Conservation (phyloP, 2,888 invertebrate species). For the Drosophila helvetica region DNA sequence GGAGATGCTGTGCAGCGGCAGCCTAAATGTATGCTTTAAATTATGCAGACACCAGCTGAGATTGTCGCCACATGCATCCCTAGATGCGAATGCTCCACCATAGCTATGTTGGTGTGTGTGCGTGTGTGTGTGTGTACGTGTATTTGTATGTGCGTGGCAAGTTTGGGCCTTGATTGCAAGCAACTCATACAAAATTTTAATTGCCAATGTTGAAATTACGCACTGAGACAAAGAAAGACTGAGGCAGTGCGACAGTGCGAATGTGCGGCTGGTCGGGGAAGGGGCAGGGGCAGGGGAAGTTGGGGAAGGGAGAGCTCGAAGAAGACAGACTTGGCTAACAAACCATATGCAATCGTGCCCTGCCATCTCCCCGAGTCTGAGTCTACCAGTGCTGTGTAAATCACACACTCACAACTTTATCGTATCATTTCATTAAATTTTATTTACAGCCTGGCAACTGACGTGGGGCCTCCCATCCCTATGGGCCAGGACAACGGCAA, state of each 20-base stretch:
- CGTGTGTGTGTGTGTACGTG: constrained; percentile 22
- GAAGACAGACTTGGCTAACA: constrained; percentile 60
- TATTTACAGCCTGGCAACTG: constrained; percentile 69
- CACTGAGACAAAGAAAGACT: constrained; percentile 50
- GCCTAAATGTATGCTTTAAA: constrained; percentile 80
- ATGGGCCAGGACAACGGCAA: constrained; percentile 47
- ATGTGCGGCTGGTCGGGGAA: background rate
- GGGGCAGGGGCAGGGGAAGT: background rate
- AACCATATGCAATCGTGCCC: constrained; percentile 57
- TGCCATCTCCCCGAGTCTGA: constrained; percentile 30
- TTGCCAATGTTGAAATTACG: constrained; percentile 79
- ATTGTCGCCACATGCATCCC: constrained; percentile 54
- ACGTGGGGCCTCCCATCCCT: constrained; percentile 23
- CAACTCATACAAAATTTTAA: constrained; percentile 81
- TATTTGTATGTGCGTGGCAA: constrained; percentile 56
- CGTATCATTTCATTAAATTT: constrained; percentile 75
- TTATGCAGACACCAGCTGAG: constrained; percentile 79
- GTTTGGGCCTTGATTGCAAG: constrained; percentile 77
- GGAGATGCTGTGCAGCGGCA: constrained; percentile 55
- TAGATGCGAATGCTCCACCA: constrained; percentile 5
- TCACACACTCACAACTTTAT: constrained; percentile 75
- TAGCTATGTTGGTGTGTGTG: constrained; percentile 14
- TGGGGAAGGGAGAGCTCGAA: constrained; percentile 5
- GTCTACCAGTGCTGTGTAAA: constrained; percentile 55
- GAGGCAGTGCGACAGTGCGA: constrained; percentile 18